Base-by-base conservation (phyloP, 2,797 vertebrate species). In the Mormyrus hasselquistii region DNA sequence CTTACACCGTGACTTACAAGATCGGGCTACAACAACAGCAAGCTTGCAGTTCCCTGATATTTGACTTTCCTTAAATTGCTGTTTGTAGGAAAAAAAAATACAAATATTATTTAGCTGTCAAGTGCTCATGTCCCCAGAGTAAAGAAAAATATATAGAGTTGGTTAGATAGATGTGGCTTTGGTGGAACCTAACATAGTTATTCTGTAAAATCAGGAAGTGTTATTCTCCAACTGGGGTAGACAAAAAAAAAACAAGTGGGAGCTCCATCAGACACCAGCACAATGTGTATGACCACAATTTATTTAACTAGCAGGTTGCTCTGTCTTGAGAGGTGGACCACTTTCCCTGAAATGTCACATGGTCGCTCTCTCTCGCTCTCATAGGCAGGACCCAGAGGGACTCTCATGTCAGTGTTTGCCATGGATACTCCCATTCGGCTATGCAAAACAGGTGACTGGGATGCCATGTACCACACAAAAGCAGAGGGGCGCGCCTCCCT, bases 391-490 rank as follows among this genome's bases (percentile, higher is more conserved):
- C 93, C 93, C 92, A 92, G 91, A 92, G 94, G 94, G 94, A 94
- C 91, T 92, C 91, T 93, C 91, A 88, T 93, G 92, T 94, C 92
- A 91, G 91, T 91, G 90, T 88, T 25, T 29, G 55, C 62, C 88
- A 44, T 91, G 82, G 92, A 92, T 92, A 92, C 94, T 92, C 93
- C 89, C 89, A 90, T 88, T 87, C 53, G 94, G 92, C 92, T 95
- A 95, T 95, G 95, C 93, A 96, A 95, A 95, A 94, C 95, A 95
- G 95, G 94, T 95, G 94, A 95, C 95, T 95, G 91, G 90, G 92
- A 93, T 94, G 94, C 94, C 94, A 94, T 92, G 93, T 92, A 94
- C 93, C 94, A 93, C 94, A 94, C 94, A 95, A 95, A 95, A 94
- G 93, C 86, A 47, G 59, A 94, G 94, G 91, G 91, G 92, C 94